A percentile compares a stretch with the other conserved stretches of the same genome.
phyloP scores from a whole-genome alignment of 2,797 vertebrate species.

The Craterocephalus amniculus region DNA sequence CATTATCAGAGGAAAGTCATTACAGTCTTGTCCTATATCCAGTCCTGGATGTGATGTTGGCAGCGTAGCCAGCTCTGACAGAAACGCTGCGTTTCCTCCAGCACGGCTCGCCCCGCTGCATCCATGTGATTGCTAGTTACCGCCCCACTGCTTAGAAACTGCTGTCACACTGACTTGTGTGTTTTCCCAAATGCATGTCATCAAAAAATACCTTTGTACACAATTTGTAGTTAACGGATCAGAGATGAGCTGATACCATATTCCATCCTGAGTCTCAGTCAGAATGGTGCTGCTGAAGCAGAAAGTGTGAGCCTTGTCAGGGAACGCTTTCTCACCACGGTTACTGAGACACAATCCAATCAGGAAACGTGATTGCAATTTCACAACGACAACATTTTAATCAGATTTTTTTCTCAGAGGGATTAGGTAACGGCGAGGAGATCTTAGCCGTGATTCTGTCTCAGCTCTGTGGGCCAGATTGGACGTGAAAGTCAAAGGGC shows the following conservation, averaged over 20 bases:
- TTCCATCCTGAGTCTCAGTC: background rate
- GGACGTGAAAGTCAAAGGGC: background rate
- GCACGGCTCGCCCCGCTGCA: constrained; percentile 39
- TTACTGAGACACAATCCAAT: background rate
- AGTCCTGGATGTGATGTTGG: constrained; percentile 35
- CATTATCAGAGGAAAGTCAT: constrained; percentile 62
- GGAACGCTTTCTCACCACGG: background rate
- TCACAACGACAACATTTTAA: background rate
- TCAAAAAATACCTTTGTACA: background rate
- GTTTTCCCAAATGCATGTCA: background rate
- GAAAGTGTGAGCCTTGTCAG: background rate
- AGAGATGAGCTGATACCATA: background rate
- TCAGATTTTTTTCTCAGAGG: background rate
- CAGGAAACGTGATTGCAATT: background rate
- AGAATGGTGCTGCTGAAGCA: background rate
- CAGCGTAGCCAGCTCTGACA: constrained; percentile 27
- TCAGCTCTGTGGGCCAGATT: background rate
- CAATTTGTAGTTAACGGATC: background rate
- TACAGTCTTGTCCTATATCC: constrained; percentile 68
- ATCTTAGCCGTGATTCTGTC: background rate
- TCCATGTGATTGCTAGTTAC: constrained; percentile 11
- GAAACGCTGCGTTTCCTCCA: constrained; percentile 50
- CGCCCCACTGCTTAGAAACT: background rate
- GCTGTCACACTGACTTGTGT: too few species aligned
- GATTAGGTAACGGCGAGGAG: background rate